Base-by-base conservation (phyloP, 2,888 invertebrate species). In the Masnerella sp. region DNA sequence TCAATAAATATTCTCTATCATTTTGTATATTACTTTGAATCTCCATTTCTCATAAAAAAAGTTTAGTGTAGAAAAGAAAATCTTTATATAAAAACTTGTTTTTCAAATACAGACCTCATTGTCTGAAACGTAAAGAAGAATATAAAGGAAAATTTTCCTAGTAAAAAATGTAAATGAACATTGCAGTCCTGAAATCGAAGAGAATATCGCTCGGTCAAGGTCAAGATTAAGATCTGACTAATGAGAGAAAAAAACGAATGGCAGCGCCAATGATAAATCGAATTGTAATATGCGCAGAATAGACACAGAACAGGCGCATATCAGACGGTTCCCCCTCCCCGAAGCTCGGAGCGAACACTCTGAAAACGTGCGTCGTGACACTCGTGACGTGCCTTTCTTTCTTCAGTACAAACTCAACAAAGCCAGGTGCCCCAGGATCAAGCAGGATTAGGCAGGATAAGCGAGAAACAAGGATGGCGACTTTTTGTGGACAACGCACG, bases 381-480 rank as follows among this genome's bases (percentile, higher is more conserved):
- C 28, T 28, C 28, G 28, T 18, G 18, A 40, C 54, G 69, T 32
- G 47, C 47, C 61, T 45, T 61, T 42, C 70, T 62, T 64, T 70
- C 56, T 20, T 70, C 49, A 56, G 40, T 70, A 40, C 5, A 62
- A 32, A 54, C n/a, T 20, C 25, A 20, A 67, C 56, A 40, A 64
- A 42, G 52, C 32, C n/a, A n/a, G n/a, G n/a, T n/a, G n/a, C n/a
- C n/a, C n/a, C n/a, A n/a, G n/a, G n/a, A n/a, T n/a, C n/a, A n/a
- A n/a, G n/a, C n/a, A n/a, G n/a, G n/a, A n/a, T n/a, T n/a, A n/a
- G n/a, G n/a, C n/a, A n/a, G n/a, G n/a, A n/a, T n/a, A n/a, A 18
- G 43, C 25, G 28, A 40, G 22, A 32, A 49, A 12, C 40, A 43
- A 43, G 56, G 73, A 83, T 83, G 83, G 81, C 81, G 65, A 77